A percentile compares a stretch with the other conserved stretches of the same genome.
Evolutionary conservation across 2,113 vertebrate species (phyloP).

Genomic region (Phaetusa simplex): DNA sequence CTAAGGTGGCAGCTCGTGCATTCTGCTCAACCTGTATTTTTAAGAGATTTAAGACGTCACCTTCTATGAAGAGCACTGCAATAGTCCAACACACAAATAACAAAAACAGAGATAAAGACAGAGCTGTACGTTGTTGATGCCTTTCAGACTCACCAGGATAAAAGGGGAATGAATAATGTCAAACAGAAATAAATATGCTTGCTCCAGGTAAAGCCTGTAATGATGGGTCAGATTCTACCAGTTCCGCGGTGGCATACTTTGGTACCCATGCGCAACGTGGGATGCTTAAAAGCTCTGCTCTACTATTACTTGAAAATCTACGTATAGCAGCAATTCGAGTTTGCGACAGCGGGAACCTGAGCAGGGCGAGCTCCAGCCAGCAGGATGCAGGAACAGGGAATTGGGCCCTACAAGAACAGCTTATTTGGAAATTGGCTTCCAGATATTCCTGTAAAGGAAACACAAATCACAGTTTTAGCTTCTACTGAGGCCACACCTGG

Average conservation of each 20-base stretch:
- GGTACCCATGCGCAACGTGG: rapidly evolving
- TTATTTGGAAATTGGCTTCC: neutral
- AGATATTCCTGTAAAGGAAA: neutral
- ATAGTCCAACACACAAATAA: neutral
- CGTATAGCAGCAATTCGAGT: neutral
- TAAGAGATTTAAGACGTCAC: neutral
- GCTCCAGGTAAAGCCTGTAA: neutral
- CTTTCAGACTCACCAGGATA: neutral
- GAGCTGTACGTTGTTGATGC: neutral
- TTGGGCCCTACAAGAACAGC: rapidly evolving
- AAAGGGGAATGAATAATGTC: neutral
- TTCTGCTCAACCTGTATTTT: neutral
- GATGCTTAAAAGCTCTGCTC: neutral
- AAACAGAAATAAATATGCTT: neutral
- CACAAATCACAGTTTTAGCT: neutral
- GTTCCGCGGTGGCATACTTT: neutral
- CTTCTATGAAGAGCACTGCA: neutral
- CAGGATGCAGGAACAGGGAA: neutral
- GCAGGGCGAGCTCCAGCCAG: neutral
- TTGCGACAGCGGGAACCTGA: neutral
- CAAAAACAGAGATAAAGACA: neutral
- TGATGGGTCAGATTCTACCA: neutral
- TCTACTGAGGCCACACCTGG: neutral
- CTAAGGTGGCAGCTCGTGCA: neutral
- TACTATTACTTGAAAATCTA: neutral